Base-by-base conservation (phyloP, 2,797 vertebrate species). In the Hemibagrus guttatus region DNA sequence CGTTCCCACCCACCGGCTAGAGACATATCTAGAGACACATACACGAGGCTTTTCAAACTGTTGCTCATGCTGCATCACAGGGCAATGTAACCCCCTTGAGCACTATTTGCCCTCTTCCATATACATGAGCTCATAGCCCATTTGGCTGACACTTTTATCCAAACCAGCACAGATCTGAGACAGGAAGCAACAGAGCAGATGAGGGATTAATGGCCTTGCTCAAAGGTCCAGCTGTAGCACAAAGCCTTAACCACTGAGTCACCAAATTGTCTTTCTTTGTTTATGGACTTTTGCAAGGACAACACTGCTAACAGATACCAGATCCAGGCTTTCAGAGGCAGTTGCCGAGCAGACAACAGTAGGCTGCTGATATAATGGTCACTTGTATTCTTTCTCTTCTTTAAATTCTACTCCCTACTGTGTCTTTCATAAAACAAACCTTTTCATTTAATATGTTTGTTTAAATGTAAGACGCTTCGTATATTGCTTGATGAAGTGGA, bases 381-480 rank as follows among this genome's bases (percentile, higher is more conserved):
- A 42, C 31, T 14, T 5, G 6, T 21, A 19, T 76, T 28, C 7
- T 23, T 19, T 5, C 46, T 28, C 23, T 39, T 13, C 46, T 35
- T 74, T 75, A 2, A 4, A 21, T 61, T 61, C 0, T 12, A 28
- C 59, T 49, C 80, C 59, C 23, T 64, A 11, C 14, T 19, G 42
- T 21, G 42, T 21, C 39, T 63, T 64, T 49, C 58, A 64, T n/a
- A 66, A 66, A 49, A 66, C 42, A 68, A 52, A 66, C 19, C 1
- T 28, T 66, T 81, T 19, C 7, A 19, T 28, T 49, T 19, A 81
- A 66, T 82, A 52, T 66, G 61, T 66, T 66, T 82, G 61, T 66
- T 52, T 82, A 66, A 52, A 66, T 82, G 42, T 19, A 31, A 82
- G 26, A 82, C 31, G 42, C 80, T 82, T 52, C 59, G 19, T 31